Evolutionary conservation across 2,888 invertebrate genomes (phyloP).

Genomic region (Lacanobia oleracea): DNA sequence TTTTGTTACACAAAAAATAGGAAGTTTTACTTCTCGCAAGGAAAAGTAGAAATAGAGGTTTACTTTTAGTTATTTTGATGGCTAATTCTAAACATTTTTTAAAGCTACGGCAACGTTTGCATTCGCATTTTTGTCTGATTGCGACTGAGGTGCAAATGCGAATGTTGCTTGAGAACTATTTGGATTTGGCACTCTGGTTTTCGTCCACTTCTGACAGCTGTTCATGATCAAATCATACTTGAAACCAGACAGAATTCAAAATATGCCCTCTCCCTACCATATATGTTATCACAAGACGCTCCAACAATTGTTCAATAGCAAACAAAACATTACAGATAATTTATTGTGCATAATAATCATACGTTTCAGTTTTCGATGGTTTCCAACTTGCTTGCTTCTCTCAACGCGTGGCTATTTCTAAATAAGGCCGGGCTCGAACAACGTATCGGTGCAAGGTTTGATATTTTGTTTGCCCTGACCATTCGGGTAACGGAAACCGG

Average conservation of each 20-base stretch:
- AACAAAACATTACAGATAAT: slow-evolving; percentile 27
- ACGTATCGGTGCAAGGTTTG: slow-evolving; percentile 73
- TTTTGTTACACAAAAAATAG: too few species aligned
- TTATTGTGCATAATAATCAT: slow-evolving; percentile 22
- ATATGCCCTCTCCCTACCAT: background rate
- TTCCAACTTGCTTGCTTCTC: slow-evolving; percentile 55
- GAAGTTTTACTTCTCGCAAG: background rate
- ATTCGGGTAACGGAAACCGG: slow-evolving; percentile 74
- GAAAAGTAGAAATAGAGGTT: too few species aligned
- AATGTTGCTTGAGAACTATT: too few species aligned
- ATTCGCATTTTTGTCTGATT: too few species aligned
- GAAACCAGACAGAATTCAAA: background rate
- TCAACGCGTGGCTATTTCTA: slow-evolving; percentile 68
- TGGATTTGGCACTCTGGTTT: too few species aligned
- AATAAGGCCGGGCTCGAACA: slow-evolving; percentile 77
- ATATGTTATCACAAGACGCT: slow-evolving; percentile 7
- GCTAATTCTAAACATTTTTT: too few species aligned
- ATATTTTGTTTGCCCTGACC: slow-evolving; percentile 78
- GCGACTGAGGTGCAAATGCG: too few species aligned
- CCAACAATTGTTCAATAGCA: slow-evolving; percentile 5
- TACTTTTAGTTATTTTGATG: too few species aligned
- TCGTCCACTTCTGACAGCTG: background rate
- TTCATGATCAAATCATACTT: background rate
- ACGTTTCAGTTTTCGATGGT: slow-evolving; percentile 30
- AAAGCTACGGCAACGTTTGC: too few species aligned